phyloP scores from a whole-genome alignment of 1,140 invertebrate genomes.

The Druon quercuslanigerum region DNA sequence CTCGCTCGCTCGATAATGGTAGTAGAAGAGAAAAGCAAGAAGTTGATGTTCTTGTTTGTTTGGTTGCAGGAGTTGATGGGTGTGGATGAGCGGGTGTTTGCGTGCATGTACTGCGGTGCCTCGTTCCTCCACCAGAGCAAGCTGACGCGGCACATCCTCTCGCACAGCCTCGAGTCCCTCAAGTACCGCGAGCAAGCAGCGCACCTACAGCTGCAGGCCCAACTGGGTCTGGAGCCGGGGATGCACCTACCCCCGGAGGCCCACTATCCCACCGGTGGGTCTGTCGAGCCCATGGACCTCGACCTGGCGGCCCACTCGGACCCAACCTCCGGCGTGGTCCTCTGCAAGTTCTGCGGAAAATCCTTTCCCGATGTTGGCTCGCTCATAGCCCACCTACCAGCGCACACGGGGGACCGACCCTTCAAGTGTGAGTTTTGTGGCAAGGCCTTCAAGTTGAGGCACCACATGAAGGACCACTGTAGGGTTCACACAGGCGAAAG shows the following conservation, averaged over 20 bases:
- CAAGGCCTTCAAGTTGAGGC: constrained; percentile 91
- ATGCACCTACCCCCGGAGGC: constrained; percentile 71
- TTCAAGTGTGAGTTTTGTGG: constrained; percentile 95
- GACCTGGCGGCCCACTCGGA: constrained; percentile 75
- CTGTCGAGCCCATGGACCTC: constrained; percentile 74
- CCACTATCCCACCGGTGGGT: constrained; percentile 73
- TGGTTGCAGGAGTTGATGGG: constrained; percentile 92
- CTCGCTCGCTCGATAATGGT: constrained; percentile 27
- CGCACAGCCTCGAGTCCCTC: constrained; percentile 89
- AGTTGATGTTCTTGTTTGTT: constrained; percentile 94
- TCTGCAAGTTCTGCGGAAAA: constrained; percentile 93
- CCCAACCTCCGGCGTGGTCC: constrained; percentile 83
- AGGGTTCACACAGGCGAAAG: constrained; percentile 93
- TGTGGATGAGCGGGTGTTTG: constrained; percentile 82
- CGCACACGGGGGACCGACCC: constrained; percentile 90
- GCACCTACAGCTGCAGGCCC: constrained; percentile 77
- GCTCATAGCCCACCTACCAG: constrained; percentile 88
- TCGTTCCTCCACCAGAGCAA: constrained; percentile 92
- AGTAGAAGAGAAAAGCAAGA: constrained; percentile 77
- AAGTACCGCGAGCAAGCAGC: constrained; percentile 85
- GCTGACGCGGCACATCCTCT: constrained; percentile 90
- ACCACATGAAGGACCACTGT: constrained; percentile 95
- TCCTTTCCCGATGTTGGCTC: constrained; percentile 91
- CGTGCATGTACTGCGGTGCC: constrained; percentile 91
- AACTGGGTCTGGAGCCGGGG: constrained; percentile 64